phyloP scores from a whole-genome alignment of 2,888 invertebrate species.

The Tetragonula carbonaria region DNA sequence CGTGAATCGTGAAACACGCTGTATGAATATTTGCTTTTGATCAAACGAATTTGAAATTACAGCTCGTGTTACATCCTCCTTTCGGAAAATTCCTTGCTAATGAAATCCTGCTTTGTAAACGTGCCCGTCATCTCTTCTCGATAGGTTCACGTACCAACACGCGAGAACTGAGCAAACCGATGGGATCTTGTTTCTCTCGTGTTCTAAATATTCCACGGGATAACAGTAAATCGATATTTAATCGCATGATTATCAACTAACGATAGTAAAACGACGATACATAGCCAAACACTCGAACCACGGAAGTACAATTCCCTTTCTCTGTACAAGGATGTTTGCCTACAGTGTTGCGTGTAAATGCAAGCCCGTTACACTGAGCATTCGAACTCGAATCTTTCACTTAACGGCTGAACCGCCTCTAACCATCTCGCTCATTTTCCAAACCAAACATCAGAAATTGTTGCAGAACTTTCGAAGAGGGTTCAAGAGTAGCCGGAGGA shows the following conservation, averaged over 20 bases:
- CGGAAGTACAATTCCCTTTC: background rate
- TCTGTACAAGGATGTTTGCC: background rate
- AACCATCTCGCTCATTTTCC: background rate
- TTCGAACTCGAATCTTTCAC: constrained; percentile 9
- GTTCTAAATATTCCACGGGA: background rate
- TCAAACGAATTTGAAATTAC: no score
- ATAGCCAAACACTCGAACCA: background rate
- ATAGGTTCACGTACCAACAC: background rate
- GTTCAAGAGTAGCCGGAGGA: background rate
- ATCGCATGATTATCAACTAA: background rate
- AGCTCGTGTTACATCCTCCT: no score
- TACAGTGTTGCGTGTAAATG: background rate
- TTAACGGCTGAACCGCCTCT: background rate
- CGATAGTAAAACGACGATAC: no score
- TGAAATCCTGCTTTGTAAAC: no score
- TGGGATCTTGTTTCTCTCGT: background rate
- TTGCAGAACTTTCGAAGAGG: background rate
- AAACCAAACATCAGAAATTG: constrained; percentile 3
- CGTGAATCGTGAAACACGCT: no score
- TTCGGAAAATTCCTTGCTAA: no score
- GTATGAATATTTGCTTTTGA: no score
- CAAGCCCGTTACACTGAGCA: background rate
- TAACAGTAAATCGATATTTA: background rate
- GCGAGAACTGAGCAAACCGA: no score
- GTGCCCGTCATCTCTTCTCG: no score